Evolutionary conservation across 2,888 invertebrate genomes (phyloP), one percentile per base, ranked within the genome.

Genomic region (Cosmia pyralina): DNA sequence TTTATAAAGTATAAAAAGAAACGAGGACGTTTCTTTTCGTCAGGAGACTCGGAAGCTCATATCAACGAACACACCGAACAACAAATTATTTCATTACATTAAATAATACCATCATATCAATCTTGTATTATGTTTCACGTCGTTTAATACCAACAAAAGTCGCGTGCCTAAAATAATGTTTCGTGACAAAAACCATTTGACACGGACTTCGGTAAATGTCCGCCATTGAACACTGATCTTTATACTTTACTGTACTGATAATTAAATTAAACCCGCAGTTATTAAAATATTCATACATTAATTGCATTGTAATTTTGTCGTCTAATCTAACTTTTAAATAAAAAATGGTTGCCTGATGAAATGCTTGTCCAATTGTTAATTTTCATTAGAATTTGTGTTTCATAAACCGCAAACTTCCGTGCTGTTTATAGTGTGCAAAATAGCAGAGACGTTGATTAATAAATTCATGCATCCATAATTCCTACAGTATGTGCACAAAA

Each of bases 181-280:
- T 73, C 90, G 90, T 90, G 90, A 86, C 88, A 80, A 74, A 83
- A 86, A 77, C 85, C 84, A 88, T 88, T 89, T 85, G 85, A 86
- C 88, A 86, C 85, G 85, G 87, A 82, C 71, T 80, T 79, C 87
- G 79, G 88, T 90, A 90, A 90, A 90, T 87, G 87, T 85, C 81
- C 86, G 83, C 84, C 84, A 84, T 88, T 88, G 78, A 85, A 83
- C 84, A 76, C 79, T 85, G 86, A 88, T 88, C 82, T 87, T 88
- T 88, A 74, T 83, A 88, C 84, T 88, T 85, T 75, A 86, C 79
- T 57, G 60, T 48, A 66, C 71, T 77, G 82, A 87, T 87, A 88
- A 79, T 78, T 69, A 70, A 85, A 81, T 77, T 73, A 75, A 78
- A 81, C 71, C 73, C 66, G 72, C 64, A 65, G 60, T 71, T 72